These are phyloP conservation scores for Periparus ater DNA, from an alignment of 2,797 vertebrate genomes.

Conservation along the genomic window DNA sequence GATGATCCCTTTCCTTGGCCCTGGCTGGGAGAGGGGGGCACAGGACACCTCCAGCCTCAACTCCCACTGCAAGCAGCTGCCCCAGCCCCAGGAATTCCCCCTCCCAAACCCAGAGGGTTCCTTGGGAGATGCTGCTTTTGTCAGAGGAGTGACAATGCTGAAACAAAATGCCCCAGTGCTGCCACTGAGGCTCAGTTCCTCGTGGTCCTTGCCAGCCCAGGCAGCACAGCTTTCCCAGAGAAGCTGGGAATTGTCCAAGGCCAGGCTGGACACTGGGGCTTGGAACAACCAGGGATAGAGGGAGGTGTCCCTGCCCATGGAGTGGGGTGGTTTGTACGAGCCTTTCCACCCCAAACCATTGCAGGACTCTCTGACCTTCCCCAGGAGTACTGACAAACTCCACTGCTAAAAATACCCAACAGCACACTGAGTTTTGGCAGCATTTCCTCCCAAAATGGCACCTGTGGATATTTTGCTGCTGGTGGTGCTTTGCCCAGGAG, in stretches of 20 bases:
- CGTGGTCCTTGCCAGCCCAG: not conserved
- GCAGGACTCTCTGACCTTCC: not conserved
- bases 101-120: not conserved
- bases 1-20: not conserved
- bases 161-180: not conserved
- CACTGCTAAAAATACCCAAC: fast-evolving
- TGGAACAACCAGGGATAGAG: not conserved
- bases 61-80: not conserved
- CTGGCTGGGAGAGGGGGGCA: not conserved
- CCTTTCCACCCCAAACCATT: not conserved
- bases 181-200: not conserved
- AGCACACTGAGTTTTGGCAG: not conserved
- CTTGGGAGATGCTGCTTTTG: not conserved
- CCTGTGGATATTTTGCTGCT: fast-evolving
- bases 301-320: not conserved
- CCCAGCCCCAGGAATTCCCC: not conserved
- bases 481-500: not conserved
- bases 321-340: not conserved
- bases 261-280: fast-evolving
- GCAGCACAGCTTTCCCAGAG: not conserved
- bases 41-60: not conserved
- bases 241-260: not conserved
- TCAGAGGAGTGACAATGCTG: fast-evolving
- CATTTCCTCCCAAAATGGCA: not conserved
- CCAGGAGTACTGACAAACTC: too few relatives aligned